Base-by-base conservation (phyloP, 1,140 invertebrate species). In the Cheumatopsyche charites region DNA sequence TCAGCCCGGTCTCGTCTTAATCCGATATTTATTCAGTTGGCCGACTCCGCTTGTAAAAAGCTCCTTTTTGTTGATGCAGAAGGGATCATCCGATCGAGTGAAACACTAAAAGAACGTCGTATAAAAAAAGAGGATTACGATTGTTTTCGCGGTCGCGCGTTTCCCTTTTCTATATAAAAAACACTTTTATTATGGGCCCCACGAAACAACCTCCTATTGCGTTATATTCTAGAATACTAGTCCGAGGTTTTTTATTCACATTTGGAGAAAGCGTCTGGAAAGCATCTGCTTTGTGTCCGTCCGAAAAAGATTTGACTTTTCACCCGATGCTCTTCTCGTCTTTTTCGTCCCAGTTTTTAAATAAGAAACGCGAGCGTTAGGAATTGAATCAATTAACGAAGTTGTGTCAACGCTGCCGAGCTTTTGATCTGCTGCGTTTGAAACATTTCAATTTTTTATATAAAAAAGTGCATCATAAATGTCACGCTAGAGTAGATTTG, bases 61-160 rank as follows among this genome's bases (percentile, higher is more conserved):
- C 55, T 2, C 49, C 9, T 25, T 58, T 58, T 58, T 17, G 9
- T 17, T 17, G 7, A 52, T 17, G 19, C 7, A 15, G 47, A 52
- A 52, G 47, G 47, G 47, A 52, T 52, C 55, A 11, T 58, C 21
- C 21, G 23, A 58, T 58, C 55, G 55, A 26, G 25, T 23, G 55
- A 58, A 58, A 58, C 55, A 23, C 55, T 58, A 58, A 58, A 58
- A 25, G 23, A 26, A 58, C 55, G 55, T 36, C 29, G 29, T 47
- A n/a, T 47, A 58, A 58, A 58, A 52, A 52, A 52, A 13, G 23
- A 58, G 23, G 55, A 58, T 58, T 58, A 58, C 55, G 55, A 58
- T 58, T 58, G 21, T 58, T 58, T 58, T 58, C 55, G 55, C 55
- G 55, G 55, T 58, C 21, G 17, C 15, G 12, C 49, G 15, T 55